These are phyloP conservation scores for Catalaphyllia jardinei DNA, from an alignment of 64 coral and sea anemone genomes.

Conservation along the genomic window DNA sequence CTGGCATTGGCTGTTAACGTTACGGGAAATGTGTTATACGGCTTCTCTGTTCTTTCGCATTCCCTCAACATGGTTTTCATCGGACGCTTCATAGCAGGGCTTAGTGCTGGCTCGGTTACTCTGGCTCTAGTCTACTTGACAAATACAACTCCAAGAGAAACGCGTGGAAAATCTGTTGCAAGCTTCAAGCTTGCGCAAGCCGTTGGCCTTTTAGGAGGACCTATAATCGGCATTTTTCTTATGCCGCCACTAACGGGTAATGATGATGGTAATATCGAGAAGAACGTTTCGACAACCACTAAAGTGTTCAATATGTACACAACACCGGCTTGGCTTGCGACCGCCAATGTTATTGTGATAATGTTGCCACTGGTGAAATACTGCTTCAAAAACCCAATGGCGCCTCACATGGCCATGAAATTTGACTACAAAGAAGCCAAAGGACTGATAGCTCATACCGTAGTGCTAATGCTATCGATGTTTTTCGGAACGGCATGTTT, in stretches of 20 bases:
- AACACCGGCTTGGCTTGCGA: conserved; percentile 78
- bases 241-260: conserved; percentile 35
- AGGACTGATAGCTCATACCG: conserved; percentile 65
- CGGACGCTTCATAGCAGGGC: conserved; percentile 85
- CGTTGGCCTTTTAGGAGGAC: conserved; percentile 80
- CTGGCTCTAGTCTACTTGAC: conserved; percentile 87
- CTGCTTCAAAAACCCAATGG: conserved; percentile 90
- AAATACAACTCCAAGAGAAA: conserved; percentile 76
- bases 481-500: conserved; percentile 84
- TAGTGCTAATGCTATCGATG: conserved; percentile 50
- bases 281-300: conserved; percentile 8
- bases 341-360: conserved; percentile 67
- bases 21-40: conserved; percentile 82
- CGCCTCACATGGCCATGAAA: conserved; percentile 91
- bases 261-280: neutral
- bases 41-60: conserved; percentile 62
- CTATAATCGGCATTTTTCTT: conserved; percentile 72
- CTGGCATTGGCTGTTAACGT: conserved; percentile 76
- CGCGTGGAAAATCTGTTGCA: conserved; percentile 78
- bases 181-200: conserved; percentile 89
- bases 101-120: conserved; percentile 77
- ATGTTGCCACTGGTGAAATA: conserved; percentile 74
- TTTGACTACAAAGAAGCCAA: conserved; percentile 88
- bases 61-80: conserved; percentile 71
- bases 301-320: conserved; percentile 86